Percentiles rank a stretch among this genome's conserved stretches.
These are phyloP conservation scores for Corythoichthys intestinalis DNA, from an alignment of 2,113 vertebrate genomes.

Conservation along the genomic window DNA sequence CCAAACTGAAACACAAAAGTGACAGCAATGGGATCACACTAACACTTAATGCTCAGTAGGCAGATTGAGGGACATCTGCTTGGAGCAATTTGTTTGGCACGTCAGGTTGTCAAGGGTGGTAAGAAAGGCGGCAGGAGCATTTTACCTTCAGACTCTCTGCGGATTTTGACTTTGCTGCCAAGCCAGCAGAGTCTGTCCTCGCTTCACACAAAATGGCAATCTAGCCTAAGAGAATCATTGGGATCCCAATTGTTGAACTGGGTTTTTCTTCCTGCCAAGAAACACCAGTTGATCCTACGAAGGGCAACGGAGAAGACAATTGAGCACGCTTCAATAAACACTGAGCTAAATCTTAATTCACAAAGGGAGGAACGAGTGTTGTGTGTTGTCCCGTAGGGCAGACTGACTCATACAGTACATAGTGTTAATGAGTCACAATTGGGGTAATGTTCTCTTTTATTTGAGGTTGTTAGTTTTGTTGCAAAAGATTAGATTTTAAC, in stretches of 20 bases:
- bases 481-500: conserved; percentile 2
- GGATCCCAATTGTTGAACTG: conserved; percentile 17
- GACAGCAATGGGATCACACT: conserved; percentile 18
- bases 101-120: conserved; percentile 40
- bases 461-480: not conserved
- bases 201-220: conserved; percentile 16
- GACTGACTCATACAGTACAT: conserved; percentile 41
- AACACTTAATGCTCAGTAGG: conserved; percentile 46
- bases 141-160: conserved; percentile 28
- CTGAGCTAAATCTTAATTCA: conserved; percentile 40
- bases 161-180: conserved; percentile 13
- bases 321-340: conserved; percentile 41
- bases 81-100: conserved; percentile 61
- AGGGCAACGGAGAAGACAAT: conserved; percentile 36
- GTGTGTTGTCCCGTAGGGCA: conserved; percentile 40
- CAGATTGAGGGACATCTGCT: conserved; percentile 64
- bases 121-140: conserved; percentile 23
- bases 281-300: conserved; percentile 26
- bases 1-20: conserved; percentile 45
- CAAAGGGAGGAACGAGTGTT: conserved; percentile 26
- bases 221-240: conserved; percentile 14
- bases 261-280: conserved; percentile 26
- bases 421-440: conserved; percentile 47
- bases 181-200: conserved; percentile 20
- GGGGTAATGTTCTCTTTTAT: conserved; percentile 19